Evolutionary conservation across 2,888 invertebrate genomes (phyloP).

Genomic region (Dione vanillae): DNA sequence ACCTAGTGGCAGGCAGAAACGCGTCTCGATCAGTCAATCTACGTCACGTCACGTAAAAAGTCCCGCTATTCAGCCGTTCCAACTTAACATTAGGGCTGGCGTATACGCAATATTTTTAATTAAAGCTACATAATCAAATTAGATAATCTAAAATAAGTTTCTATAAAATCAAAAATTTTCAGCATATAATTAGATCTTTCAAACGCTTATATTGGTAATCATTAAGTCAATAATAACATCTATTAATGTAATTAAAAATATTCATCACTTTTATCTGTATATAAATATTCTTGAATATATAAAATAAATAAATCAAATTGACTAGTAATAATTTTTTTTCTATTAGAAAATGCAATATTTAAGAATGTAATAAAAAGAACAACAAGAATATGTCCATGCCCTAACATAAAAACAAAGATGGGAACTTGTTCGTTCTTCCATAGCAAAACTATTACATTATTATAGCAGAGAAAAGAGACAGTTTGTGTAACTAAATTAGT

Average conservation of each 20-base stretch:
- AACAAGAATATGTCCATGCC: slow-evolving; percentile 26
- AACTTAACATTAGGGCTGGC: slow-evolving; percentile 43
- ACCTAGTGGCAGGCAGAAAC: slow-evolving; percentile 14
- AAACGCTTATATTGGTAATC: neutral
- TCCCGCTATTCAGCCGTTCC: slow-evolving; percentile 49
- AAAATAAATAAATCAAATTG: no score
- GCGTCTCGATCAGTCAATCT: slow-evolving; percentile 52
- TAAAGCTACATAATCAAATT: neutral
- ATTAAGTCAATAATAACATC: neutral
- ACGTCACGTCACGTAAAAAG: slow-evolving; percentile 55
- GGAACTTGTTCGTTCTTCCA: slow-evolving; percentile 48
- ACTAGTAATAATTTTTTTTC: no score
- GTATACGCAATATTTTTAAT: slow-evolving; percentile 12
- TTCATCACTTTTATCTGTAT: no score
- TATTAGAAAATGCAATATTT: no score
- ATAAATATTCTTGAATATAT: no score
- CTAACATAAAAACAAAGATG: slow-evolving; percentile 51
- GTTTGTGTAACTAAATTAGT: slow-evolving; percentile 59
- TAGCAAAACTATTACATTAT: slow-evolving; percentile 49
- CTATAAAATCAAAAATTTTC: no score
- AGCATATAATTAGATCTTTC: neutral
- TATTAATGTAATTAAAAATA: neutral
- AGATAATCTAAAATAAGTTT: neutral
- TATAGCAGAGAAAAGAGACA: slow-evolving; percentile 62
- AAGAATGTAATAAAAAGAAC: neutral